Evolutionary conservation across 1,140 invertebrate species (phyloP), one percentile per base, ranked within the genome.

Genomic region (Sarcophaga peregrina): DNA sequence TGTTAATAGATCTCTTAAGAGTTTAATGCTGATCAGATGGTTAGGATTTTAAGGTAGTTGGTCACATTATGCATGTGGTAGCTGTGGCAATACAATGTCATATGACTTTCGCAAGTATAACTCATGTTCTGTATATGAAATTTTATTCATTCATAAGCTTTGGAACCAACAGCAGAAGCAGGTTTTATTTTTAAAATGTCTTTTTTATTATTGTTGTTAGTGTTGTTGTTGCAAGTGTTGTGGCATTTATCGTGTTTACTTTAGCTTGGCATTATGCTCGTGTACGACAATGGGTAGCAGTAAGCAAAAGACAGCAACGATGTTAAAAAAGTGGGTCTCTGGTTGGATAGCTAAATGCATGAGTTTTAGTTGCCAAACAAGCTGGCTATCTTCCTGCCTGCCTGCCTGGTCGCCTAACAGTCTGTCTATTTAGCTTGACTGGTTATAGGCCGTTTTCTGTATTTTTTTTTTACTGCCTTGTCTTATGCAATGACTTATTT

Each of bases 131-230:
- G 50, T 52, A 78, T 78, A 52, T 78, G 17, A 8, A 46, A 52
- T 78, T 78, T 78, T 78, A 47, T 78, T 78, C 75, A 78, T 78
- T 78, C 47, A 78, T 52, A 50, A 52, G 47, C 20, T 78, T 78
- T 78, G 25, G 7, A 11, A 68, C 47, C 75, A 78, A n/a, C 47
- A 78, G 17, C n/a, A 50, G 8, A 1, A 6, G 45, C 73, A 25
- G 8, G 48, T 13, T 20, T 8, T 25, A 72, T 20, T 72, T 72
- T 37, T 37, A 37, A 37, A 37, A 2, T 37, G 25, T 37, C 4
- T 37, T 37, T 37, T 2, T 37, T 37, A 37, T 37, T 37, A 37
- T 37, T 37, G 4, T 1, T 37, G 25, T 37, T 37, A 4, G 1
- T 37, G 25, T 37, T 37, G 25, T 37, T 37, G 25, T 37, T 37